Conservation (phyloP, 2,113 vertebrate genomes). For the Hepsetus odoe region DNA sequence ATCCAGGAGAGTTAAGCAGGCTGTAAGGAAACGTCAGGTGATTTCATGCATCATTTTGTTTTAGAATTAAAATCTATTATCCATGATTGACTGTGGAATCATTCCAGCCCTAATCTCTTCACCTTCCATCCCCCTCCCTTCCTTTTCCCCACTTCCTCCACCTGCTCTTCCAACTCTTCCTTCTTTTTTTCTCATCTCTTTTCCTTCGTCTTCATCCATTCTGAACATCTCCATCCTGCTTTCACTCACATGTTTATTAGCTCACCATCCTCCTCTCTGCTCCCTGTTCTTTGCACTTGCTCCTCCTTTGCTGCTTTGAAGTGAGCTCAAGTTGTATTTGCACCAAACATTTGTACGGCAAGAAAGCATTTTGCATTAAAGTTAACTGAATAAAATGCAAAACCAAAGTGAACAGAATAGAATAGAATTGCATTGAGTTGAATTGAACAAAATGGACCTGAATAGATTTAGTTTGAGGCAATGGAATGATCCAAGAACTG, state of each 20-base stretch:
- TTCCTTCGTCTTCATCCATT: background rate
- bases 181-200: background rate
- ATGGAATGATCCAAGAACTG: too few relatives aligned
- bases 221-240: background rate
- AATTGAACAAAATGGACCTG: too few relatives aligned
- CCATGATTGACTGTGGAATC: background rate
- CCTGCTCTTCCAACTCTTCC: background rate
- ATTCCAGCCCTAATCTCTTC: slow-evolving; percentile 19
- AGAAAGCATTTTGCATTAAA: too few relatives aligned
- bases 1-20: too few relatives aligned
- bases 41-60: background rate
- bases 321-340: too few relatives aligned
- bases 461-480: too few relatives aligned
- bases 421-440: too few relatives aligned
- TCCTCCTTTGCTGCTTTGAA: background rate
- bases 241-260: background rate
- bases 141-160: background rate
- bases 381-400: too few relatives aligned
- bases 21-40: background rate
- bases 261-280: rapidly evolving
- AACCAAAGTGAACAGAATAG: too few relatives aligned
- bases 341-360: too few relatives aligned
- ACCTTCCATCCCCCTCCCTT: slow-evolving; percentile 3
- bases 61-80: background rate
- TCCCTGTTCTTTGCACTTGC: background rate